A percentile compares a stretch with the other conserved stretches of the same genome.
Evolutionary conservation across 2,113 vertebrate genomes (phyloP).

Genomic region (Diadophis punctatus): DNA sequence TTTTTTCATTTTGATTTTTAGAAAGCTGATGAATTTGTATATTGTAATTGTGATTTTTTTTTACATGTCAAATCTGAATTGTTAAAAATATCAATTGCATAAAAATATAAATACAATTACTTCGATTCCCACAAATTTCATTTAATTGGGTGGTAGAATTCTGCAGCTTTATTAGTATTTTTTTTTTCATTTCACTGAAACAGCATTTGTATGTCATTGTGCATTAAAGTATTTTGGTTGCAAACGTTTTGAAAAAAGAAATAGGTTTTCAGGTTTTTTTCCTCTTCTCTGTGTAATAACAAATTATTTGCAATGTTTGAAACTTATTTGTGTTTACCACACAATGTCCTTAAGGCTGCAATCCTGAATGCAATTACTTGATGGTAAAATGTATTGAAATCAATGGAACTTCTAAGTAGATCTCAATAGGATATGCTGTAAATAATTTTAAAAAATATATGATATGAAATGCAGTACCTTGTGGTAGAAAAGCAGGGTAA

Average conservation of each 20-base stretch:
- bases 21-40: slow-evolving; percentile 86
- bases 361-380: background rate
- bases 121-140: slow-evolving; percentile 51
- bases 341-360: slow-evolving; percentile 19
- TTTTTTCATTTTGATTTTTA: slow-evolving; percentile 63
- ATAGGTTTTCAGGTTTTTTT: slow-evolving; percentile 44
- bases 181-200: slow-evolving; percentile 52
- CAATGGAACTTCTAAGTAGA: background rate
- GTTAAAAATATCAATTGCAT: slow-evolving; percentile 68
- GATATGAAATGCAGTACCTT: slow-evolving; percentile 14
- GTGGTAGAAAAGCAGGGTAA: background rate
- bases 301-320: slow-evolving; percentile 36
- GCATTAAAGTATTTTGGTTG: slow-evolving; percentile 49
- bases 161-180: slow-evolving; percentile 42
- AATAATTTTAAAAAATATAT: slow-evolving; percentile 10
- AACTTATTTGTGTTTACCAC: slow-evolving; percentile 42
- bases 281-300: slow-evolving; percentile 14
- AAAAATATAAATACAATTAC: slow-evolving; percentile 61
- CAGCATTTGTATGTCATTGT: slow-evolving; percentile 48
- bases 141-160: slow-evolving; percentile 48
- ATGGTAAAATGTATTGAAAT: background rate
- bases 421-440: background rate
- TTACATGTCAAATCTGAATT: slow-evolving; percentile 85
- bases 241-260: slow-evolving; percentile 50
- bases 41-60: slow-evolving; percentile 93